A percentile compares a stretch with the other conserved stretches of the same genome.
phyloP scores from a whole-genome alignment of 2,113 vertebrate species.

The Phrynosoma blainvillii region DNA sequence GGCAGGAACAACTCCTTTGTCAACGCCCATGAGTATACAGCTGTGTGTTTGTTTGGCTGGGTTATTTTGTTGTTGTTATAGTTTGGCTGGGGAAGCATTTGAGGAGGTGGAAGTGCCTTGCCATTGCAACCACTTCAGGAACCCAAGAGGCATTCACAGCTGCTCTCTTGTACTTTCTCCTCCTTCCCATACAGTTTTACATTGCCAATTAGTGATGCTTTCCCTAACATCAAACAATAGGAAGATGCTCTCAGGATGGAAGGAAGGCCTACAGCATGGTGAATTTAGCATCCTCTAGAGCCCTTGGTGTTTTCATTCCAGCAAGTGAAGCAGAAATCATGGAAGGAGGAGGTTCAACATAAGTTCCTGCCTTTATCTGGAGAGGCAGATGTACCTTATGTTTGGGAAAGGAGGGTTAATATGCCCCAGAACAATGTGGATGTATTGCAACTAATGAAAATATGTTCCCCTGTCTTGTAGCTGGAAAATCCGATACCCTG shows the following conservation, averaged over 20 bases:
- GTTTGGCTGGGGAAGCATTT: constrained; percentile 4
- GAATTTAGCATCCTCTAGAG: not conserved
- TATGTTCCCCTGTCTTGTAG: not conserved
- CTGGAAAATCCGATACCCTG: not conserved
- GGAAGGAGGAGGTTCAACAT: not conserved
- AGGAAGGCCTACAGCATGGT: not conserved
- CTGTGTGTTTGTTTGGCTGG: not conserved
- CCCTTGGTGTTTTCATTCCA: not conserved
- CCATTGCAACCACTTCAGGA: constrained; percentile 12
- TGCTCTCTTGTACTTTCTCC: not conserved
- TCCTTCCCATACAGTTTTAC: not conserved
- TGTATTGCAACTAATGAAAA: not conserved
- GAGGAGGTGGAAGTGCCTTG: constrained; percentile 14
- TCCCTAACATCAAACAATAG: constrained; percentile 13
- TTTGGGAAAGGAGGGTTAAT: not conserved
- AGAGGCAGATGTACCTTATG: not conserved
- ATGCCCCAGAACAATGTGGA: not conserved
- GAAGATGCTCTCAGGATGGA: not conserved
- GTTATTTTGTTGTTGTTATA: not conserved
- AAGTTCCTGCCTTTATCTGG: not conserved
- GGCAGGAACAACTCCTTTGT: not conserved
- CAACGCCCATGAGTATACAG: not conserved
- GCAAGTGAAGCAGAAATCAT: not conserved
- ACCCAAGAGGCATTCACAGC: not conserved
- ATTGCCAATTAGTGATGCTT: constrained; percentile 4